phyloP scores from a whole-genome alignment of 2,113 vertebrate genomes.

The Microtus ochrogaster region DNA sequence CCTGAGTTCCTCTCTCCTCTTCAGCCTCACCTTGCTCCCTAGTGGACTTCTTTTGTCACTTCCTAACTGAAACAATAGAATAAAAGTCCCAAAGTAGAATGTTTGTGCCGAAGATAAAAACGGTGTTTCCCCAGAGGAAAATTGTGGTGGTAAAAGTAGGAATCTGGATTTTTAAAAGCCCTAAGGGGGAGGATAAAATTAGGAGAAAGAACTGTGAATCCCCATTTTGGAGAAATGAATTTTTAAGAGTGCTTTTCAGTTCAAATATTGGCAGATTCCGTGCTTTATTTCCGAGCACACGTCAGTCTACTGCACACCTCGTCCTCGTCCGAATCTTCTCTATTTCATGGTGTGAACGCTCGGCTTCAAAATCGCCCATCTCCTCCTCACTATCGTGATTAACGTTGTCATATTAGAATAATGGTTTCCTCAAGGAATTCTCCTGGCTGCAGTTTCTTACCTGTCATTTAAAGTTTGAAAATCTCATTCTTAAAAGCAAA shows the following conservation, averaged over 20 bases:
- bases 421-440: slow-evolving; percentile 71
- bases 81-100: not conserved
- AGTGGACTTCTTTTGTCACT: not conserved
- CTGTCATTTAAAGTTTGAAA: slow-evolving; percentile 66
- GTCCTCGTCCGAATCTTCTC: slow-evolving; percentile 20
- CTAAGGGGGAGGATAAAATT: slow-evolving; percentile 1
- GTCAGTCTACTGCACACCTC: slow-evolving; percentile 28
- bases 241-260: slow-evolving; percentile 62
- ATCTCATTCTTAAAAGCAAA: slow-evolving; percentile 61
- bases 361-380: slow-evolving; percentile 35
- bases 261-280: slow-evolving; percentile 34
- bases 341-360: slow-evolving; percentile 39
- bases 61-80: not conserved
- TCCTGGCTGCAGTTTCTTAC: slow-evolving; percentile 47
- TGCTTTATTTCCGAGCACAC: slow-evolving; percentile 39
- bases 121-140: not conserved
- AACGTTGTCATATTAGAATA: slow-evolving; percentile 70
- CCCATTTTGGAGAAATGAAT: slow-evolving; percentile 32
- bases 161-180: slow-evolving; percentile 36
- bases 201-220: not conserved
- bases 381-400: slow-evolving; percentile 55
- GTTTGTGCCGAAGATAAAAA: not conserved
- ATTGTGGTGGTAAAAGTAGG: not conserved
- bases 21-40: not conserved
- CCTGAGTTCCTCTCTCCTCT: not conserved